Evolutionary conservation across 2,113 vertebrate species (phyloP), one percentile per base, ranked within the genome.

Genomic region (Boulengeromyrus knoepffleri): DNA sequence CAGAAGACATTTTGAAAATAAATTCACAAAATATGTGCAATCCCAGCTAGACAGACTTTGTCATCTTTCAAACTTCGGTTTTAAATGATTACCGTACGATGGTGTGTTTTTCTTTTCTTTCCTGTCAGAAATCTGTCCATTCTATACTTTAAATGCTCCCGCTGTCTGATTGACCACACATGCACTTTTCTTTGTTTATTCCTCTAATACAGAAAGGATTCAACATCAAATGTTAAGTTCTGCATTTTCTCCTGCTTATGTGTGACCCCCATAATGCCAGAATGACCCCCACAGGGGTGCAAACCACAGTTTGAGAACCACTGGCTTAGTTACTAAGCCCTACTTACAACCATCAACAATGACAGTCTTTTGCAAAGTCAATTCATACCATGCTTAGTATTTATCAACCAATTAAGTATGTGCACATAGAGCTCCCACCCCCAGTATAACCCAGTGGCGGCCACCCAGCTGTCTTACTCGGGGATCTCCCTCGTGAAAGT

Each of bases 401-500:
- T 77, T 77, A 15, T 77, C 5, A 39, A 19, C 74, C 36, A 36
- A 39, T 6, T 19, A 42, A 42, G 13, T 12, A 42, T 7, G 36
- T 19, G 36, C 74, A 42, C 15, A 80, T 1, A 80, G 15, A 42
- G 5, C 74, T 46, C 19, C 83, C 80, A 1, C 42, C 45, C 42
- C 36, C 24, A 45, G 5, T 10, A 3, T 27, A 27, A 53, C n/a
- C 4, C 12, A 47, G 46, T 19, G 36, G 9, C 47, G 19, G 21
- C 21, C 27, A 46, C 36, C 83, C 17, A 12, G 6, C 74, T 56
- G 5, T 89, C 98, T 98, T 95, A 99, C 99, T 98, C 96, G 52
- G 98, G 97, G 46, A 97, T 95, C 7, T 99, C 96, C 93, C 95
- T 95, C 5, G 98, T 97, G 91, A 99, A 95, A 0, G 95, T 98